A percentile compares a stretch with the other conserved stretches of the same genome.
These are phyloP conservation scores for Aphidius gifuensis DNA, from an alignment of 1,140 invertebrate genomes.

Conservation along the genomic window DNA sequence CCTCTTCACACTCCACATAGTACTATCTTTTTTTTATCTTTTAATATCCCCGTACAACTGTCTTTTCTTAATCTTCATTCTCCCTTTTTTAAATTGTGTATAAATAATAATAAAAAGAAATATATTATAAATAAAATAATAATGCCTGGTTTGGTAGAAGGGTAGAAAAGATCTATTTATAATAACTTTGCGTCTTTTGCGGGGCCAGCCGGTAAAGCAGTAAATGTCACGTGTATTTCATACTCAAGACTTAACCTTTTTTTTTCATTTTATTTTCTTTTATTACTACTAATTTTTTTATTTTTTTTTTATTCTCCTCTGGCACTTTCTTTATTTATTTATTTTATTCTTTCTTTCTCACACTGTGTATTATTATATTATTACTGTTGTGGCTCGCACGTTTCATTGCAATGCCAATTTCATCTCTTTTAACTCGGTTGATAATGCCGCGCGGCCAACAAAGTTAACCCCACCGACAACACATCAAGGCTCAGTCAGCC, in stretches of 20 bases:
- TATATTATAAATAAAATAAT: too few species aligned
- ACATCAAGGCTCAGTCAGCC: conserved; percentile 7
- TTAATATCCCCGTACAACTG: conserved; percentile 20
- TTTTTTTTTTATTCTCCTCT: conserved; percentile 10
- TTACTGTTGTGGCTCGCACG: conserved; percentile 1
- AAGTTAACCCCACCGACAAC: conserved; percentile 22
- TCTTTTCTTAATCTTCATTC: conserved; percentile 27
- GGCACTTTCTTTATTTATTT: background rate
- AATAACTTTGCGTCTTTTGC: conserved; percentile 49
- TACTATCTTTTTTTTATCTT: conserved; percentile 15
- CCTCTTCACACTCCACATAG: background rate
- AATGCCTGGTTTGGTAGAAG: background rate
- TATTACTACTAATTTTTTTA: conserved; percentile 14
- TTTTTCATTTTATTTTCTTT: conserved; percentile 23
- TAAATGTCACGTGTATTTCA: conserved; percentile 58
- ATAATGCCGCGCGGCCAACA: conserved; percentile 29
- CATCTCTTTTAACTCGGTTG: conserved; percentile 24
- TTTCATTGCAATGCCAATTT: conserved; percentile 27
- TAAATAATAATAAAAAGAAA: too few species aligned
- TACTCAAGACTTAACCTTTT: conserved; percentile 46
- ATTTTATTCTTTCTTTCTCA: conserved; percentile 16
- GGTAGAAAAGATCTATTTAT: conserved; percentile 49
- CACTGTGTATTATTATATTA: conserved; percentile 10
- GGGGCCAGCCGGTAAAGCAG: conserved; percentile 49
- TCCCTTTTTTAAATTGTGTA: background rate